Evolutionary conservation across 2,113 vertebrate genomes (phyloP), one percentile per base, ranked within the genome.

Genomic region (Nipponia nippon): DNA sequence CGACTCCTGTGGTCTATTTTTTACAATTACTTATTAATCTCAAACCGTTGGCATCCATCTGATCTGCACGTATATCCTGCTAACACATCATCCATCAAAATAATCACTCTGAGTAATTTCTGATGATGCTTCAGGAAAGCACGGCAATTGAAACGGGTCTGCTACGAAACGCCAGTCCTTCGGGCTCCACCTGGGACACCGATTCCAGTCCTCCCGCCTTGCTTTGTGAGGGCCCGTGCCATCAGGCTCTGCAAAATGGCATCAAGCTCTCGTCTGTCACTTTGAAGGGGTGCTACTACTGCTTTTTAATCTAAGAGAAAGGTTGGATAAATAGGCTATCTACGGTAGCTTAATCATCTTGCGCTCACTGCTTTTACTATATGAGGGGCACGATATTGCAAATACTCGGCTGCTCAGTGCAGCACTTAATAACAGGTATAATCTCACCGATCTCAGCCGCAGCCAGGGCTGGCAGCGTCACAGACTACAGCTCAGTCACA

Each of bases 61-160:
- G 38, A 42, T 22, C 46, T 1, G 0, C 72, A 16, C 12, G 0
- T 11, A 16, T 1, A 5, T 66, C 65, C 22, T 19, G 8, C 46
- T 49, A 5, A 36, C 80, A 4, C 71, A 6, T 6, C 91, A 32
- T 15, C 70, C 73, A 19, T 22, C 56, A 20, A 10, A 70, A 69
- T 2, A 58, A 67, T 13, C 85, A 10, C 82, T 16, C 22, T 0
- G 13, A 47, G 50, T 1, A 4, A 38, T 76, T 83, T 12, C 63
- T 49, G 92, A 1, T 0, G 69, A 3, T 19, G 66, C 58, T 50
- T 30, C 61, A 26, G 77, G 58, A 11, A 5, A 25, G 77, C 58
- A 8, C 8, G 5, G 70, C 15, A 4, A 17, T 17, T 5, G 75
- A 11, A 15, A 34, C 2, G 14, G 5, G 10, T 15, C 36, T 55